Evolutionary conservation across 2,888 invertebrate genomes (phyloP).

Genomic region (Hemaris fuciformis): DNA sequence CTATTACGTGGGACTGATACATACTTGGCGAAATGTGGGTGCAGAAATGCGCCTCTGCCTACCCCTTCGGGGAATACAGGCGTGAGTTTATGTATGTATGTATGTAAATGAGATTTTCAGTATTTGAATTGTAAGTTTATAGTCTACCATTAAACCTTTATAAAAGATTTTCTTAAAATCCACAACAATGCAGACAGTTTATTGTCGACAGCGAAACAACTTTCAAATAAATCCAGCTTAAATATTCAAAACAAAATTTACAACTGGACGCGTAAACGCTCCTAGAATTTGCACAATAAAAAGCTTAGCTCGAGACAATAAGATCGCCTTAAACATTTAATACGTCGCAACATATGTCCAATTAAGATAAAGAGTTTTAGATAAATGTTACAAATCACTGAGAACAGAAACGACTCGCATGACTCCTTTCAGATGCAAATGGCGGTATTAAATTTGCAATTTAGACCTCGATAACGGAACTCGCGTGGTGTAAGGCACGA

Average conservation of each 20-base stretch:
- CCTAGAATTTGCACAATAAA: constrained; percentile 26
- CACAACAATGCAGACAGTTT: no score
- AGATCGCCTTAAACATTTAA: constrained; percentile 32
- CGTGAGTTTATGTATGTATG: no score
- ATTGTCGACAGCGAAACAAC: neutral
- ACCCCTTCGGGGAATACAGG: no score
- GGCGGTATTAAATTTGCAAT: constrained; percentile 79
- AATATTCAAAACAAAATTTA: constrained; percentile 12
- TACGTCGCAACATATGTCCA: constrained; percentile 49
- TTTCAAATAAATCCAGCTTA: neutral
- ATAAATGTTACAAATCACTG: constrained; percentile 76
- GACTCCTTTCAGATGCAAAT: constrained; percentile 78
- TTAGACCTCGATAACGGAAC: constrained; percentile 68
- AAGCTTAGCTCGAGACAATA: constrained; percentile 40
- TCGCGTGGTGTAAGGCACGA: constrained; percentile 36
- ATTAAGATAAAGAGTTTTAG: constrained; percentile 72
- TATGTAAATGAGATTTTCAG: no score
- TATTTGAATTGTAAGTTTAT: no score
- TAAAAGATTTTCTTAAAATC: no score
- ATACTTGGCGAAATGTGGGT: no score
- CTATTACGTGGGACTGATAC: no score
- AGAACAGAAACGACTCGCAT: constrained; percentile 65
- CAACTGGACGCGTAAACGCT: neutral
- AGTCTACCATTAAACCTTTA: no score
- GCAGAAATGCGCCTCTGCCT: no score